A percentile compares a stretch with the other conserved stretches of the same genome.
Evolutionary conservation across 2,888 invertebrate species (phyloP).

Genomic region (Cheilosia pagana): DNA sequence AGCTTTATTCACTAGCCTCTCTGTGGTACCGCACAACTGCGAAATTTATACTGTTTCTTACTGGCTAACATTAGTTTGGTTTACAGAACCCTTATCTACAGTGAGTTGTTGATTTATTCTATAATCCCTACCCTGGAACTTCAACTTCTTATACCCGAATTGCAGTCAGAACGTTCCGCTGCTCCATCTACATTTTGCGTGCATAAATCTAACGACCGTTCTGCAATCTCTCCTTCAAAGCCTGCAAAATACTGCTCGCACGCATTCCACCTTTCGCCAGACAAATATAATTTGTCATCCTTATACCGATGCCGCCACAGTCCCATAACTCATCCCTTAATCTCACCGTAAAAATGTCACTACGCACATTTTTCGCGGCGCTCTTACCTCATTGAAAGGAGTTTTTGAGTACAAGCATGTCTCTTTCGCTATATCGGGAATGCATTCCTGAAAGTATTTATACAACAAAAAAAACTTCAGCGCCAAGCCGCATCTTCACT

Average conservation of each 20-base stretch:
- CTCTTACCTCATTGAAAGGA: constrained; percentile 22
- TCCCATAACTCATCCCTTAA: constrained; percentile 64
- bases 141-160: no score
- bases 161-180: no score
- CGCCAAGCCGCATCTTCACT: constrained; percentile 43
- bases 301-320: constrained; percentile 28
- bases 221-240: constrained; percentile 26
- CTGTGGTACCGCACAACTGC: no score
- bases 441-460: constrained; percentile 51
- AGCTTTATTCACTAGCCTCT: no score
- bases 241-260: constrained; percentile 38
- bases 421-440: constrained; percentile 25
- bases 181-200: no score
- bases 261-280: constrained; percentile 14
- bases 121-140: no score
- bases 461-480: constrained; percentile 16
- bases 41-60: no score
- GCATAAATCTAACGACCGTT: no score
- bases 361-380: constrained; percentile 59
- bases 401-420: neutral
- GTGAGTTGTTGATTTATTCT: no score
- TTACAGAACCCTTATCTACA: no score
- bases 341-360: constrained; percentile 67
- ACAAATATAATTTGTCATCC: constrained; percentile 60
- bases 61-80: no score